Evolutionary conservation across 2,113 vertebrate species (phyloP).

Genomic region (Pandion haliaetus): DNA sequence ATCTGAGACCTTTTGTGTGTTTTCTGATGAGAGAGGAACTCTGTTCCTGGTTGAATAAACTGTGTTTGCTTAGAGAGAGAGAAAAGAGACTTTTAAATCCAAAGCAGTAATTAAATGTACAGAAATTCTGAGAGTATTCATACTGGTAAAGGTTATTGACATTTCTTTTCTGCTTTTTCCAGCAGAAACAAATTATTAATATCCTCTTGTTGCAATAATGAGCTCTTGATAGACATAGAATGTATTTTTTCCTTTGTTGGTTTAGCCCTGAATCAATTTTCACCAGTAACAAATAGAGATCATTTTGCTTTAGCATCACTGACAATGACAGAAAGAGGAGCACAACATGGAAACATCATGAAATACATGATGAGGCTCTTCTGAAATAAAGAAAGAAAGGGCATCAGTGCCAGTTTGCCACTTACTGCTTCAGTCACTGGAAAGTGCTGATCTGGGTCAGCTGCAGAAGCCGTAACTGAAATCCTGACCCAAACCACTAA

Average conservation of each 20-base stretch:
- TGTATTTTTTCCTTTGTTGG: not conserved
- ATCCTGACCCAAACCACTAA: not conserved
- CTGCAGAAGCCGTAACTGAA: not conserved
- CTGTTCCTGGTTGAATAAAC: not conserved
- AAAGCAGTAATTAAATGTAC: constrained; percentile 6
- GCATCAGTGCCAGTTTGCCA: not conserved
- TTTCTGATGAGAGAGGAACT: not conserved
- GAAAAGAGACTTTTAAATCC: not conserved
- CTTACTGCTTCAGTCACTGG: not conserved
- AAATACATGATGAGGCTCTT: not conserved
- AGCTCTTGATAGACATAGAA: not conserved
- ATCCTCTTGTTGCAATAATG: not conserved
- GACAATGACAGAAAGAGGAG: not conserved
- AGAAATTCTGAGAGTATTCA: not conserved
- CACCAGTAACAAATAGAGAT: not conserved
- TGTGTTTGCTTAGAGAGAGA: not conserved
- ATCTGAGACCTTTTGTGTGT: not conserved
- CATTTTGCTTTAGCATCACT: not conserved
- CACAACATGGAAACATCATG: not conserved
- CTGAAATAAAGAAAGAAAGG: not conserved
- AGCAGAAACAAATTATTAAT: not conserved
- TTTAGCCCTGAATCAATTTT: not conserved
- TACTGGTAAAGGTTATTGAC: constrained; percentile 6
- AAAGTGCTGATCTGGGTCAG: not conserved
- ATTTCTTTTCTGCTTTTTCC: not conserved